Percentiles rank a stretch among this genome's conserved stretches.
phyloP scores from a whole-genome alignment of 1,140 invertebrate genomes.

The Aporrectodea caliginosa region DNA sequence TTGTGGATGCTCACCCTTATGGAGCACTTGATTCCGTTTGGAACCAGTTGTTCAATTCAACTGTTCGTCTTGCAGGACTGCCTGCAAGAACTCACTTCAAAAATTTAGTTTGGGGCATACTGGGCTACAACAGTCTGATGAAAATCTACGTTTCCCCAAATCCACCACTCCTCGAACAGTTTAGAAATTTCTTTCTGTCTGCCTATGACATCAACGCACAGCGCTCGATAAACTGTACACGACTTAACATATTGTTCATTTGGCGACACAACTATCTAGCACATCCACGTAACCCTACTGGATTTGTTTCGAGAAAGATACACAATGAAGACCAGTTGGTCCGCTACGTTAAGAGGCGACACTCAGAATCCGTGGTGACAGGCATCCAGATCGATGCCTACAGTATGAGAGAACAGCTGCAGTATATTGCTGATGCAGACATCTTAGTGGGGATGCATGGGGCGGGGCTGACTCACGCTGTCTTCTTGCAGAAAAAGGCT shows the following conservation, averaged over 20 bases:
- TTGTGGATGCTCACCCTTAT: slow-evolving; percentile 45
- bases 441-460: slow-evolving; percentile 96
- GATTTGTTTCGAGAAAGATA: slow-evolving; percentile 43
- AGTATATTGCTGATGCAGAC: slow-evolving; percentile 66
- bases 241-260: slow-evolving; percentile 43
- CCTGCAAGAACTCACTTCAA: slow-evolving; percentile 33
- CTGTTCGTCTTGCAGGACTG: slow-evolving; percentile 25
- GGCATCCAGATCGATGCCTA: slow-evolving; percentile 45
- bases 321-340: slow-evolving; percentile 44
- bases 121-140: slow-evolving; percentile 48
- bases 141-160: slow-evolving; percentile 34
- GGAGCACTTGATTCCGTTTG: slow-evolving; percentile 45
- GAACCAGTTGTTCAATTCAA: slow-evolving; percentile 42
- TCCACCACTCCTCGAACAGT: slow-evolving; percentile 46
- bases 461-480: slow-evolving; percentile 84
- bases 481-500: slow-evolving; percentile 93
- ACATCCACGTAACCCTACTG: slow-evolving; percentile 45
- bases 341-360: slow-evolving; percentile 10
- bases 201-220: slow-evolving; percentile 18
- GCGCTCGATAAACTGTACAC: slow-evolving; percentile 36
- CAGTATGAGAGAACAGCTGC: slow-evolving; percentile 43
- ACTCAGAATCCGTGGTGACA: slow-evolving; percentile 25
- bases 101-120: slow-evolving; percentile 44
- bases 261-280: slow-evolving; percentile 47
- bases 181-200: slow-evolving; percentile 45